These are phyloP conservation scores for Portunus trituberculatus DNA, from an alignment of 1,140 invertebrate species.

Conservation along the genomic window DNA sequence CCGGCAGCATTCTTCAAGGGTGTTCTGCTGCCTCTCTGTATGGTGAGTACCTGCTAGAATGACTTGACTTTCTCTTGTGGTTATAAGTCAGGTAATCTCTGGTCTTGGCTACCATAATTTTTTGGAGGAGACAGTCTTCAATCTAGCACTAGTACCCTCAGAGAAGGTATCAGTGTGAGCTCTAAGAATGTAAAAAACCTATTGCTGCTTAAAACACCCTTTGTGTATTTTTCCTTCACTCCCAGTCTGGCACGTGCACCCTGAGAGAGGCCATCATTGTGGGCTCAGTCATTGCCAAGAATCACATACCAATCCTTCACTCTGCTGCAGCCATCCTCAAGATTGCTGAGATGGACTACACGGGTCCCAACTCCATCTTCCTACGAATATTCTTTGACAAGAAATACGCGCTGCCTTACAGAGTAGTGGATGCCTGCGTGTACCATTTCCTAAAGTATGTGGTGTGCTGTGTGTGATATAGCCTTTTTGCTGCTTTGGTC, in stretches of 20 bases:
- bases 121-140: no score
- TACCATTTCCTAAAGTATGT: conserved; percentile 94
- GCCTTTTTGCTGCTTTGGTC: no score
- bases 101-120: no score
- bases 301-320: conserved; percentile 97
- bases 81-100: no score
- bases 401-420: conserved; percentile 97
- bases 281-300: conserved; percentile 93
- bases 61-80: no score
- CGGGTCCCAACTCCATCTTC: conserved; percentile 98
- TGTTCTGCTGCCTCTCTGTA: conserved; percentile 93
- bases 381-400: conserved; percentile 97
- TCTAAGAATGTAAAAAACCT: conserved; percentile 81
- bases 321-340: conserved; percentile 96
- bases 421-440: conserved; percentile 97
- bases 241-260: conserved; percentile 93
- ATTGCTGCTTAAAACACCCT: no score
- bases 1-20: conserved; percentile 99
- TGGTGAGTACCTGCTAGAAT: conserved; percentile 82
- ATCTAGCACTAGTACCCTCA: conserved; percentile 87
- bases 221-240: conserved; percentile 59
- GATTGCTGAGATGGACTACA: conserved; percentile 99
- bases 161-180: conserved; percentile 97
- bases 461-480: background rate
- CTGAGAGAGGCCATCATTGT: conserved; percentile 97